Conservation (phyloP, 2,113 vertebrate genomes). For the Macrotus californicus region DNA sequence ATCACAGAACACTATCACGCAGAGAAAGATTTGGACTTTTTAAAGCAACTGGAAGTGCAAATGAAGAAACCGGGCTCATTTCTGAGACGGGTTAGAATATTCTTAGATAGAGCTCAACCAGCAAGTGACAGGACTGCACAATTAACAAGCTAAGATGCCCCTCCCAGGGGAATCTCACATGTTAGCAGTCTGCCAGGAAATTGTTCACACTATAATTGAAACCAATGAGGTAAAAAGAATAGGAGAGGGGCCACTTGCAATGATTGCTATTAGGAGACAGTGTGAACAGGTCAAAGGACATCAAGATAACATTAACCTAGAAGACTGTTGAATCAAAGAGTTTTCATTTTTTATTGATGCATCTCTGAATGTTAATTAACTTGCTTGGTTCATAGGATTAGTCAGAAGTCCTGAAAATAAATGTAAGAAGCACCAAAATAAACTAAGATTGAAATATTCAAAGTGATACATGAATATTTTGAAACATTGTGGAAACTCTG, state of each 20-base stretch:
- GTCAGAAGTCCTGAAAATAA: conserved; percentile 26
- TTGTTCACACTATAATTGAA: not conserved
- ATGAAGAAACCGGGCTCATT: conserved; percentile 19
- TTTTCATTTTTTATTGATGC: conserved; percentile 11
- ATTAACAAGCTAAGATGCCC: not conserved
- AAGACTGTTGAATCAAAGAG: not conserved
- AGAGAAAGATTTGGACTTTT: conserved; percentile 14
- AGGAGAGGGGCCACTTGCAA: not conserved
- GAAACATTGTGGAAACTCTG: conserved; percentile 9
- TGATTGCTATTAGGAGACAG: not conserved
- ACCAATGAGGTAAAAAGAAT: conserved; percentile 29
- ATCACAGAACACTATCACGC: not conserved
- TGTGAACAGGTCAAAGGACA: not conserved
- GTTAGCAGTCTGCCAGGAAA: conserved; percentile 8
- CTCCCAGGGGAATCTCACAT: conserved; percentile 6
- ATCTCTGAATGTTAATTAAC: not conserved
- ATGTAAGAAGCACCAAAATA: conserved; percentile 10
- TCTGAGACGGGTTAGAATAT: conserved; percentile 17
- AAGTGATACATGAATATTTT: conserved; percentile 33
- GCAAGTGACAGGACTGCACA: not conserved
- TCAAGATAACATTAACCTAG: conserved; percentile 4
- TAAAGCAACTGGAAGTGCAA: conserved; percentile 11
- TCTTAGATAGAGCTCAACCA: not conserved
- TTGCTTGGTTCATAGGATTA: not conserved
- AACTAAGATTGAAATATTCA: conserved; percentile 31